Evolutionary conservation across 92 coral and sea anemone genomes (phyloP).

Genomic region (Zoanthus sansibaricus): DNA sequence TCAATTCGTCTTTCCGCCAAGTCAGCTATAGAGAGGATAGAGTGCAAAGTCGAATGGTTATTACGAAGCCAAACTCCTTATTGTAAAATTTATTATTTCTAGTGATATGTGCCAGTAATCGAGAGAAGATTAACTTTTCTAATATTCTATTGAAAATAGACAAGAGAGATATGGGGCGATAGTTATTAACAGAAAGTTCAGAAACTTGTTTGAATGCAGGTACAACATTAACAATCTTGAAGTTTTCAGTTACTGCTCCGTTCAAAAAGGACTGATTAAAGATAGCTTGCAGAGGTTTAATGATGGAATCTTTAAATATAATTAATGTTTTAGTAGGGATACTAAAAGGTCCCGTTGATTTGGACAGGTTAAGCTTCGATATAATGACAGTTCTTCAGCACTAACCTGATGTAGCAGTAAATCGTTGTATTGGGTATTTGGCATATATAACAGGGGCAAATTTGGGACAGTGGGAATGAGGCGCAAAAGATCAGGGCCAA

Average conservation of each 20-base stretch:
- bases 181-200: constrained; percentile 38
- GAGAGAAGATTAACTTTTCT: constrained; percentile 63
- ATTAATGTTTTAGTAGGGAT: constrained; percentile 46
- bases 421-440: background rate
- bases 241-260: constrained; percentile 52
- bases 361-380: constrained; percentile 24
- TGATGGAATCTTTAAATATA: constrained; percentile 21
- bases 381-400: constrained; percentile 43
- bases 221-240: constrained; percentile 62
- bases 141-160: constrained; percentile 57
- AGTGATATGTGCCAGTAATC: constrained; percentile 29
- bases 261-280: constrained; percentile 49
- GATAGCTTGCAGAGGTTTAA: background rate
- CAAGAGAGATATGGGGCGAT: constrained; percentile 65
- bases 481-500: background rate
- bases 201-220: constrained; percentile 60
- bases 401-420: background rate
- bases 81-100: constrained; percentile 35
- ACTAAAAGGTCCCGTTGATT: constrained; percentile 58
- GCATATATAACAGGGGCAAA: background rate
- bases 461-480: background rate
- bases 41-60: constrained; percentile 56
- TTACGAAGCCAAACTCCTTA: constrained; percentile 63
- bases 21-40: constrained; percentile 47
- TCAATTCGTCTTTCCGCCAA: background rate